Evolutionary conservation across 2,888 invertebrate species (phyloP), one percentile per base, ranked within the genome.

Genomic region (Adineta ricciae): DNA sequence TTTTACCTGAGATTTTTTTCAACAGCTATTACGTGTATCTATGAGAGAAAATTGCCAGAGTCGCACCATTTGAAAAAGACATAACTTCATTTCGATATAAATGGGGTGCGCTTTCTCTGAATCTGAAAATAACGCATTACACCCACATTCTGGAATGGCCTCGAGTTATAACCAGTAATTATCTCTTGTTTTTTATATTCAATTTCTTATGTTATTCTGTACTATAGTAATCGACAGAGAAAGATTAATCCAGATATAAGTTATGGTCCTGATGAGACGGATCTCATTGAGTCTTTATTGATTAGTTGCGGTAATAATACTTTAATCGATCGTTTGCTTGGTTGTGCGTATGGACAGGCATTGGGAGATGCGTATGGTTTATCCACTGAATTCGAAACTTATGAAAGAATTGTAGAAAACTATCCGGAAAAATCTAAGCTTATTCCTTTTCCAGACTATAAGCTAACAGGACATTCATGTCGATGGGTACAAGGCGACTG

Each of bases 291-390:
- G 8, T 2, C 5, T 32, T 85, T 46, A 46, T 36, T 64, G 0
- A 32, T 19, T 2, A 27, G 38, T 83, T 14, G 7, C 0, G 27
- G 27, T 83, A 19, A 46, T 82, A 24, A 41, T 86, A 36, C 1
- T 21, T 38, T 50, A 9, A 84, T 27, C 36, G 19, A 49, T 86
- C 49, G 46, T 36, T 83, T 16, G 86, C 21, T 87, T 90, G 90
- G 91, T 83, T 86, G 90, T 86, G 86, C 91, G 38, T 90, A 89
- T 87, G 91, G 91, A 49, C 90, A 90, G 54, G 90, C 90, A 19
- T 87, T 90, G 36, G 90, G 90, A 21, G 91, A 91, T 88, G 90
- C 90, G 21, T 86, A 90, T 32, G 90, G 90, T 36, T 86, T 91
- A 73, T 89, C 89, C 46, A 90, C 90, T 32, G 88, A 90, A 56